These are phyloP conservation scores for Solenopsis fugax DNA, from an alignment of 1,140 invertebrate genomes.

Conservation along the genomic window DNA sequence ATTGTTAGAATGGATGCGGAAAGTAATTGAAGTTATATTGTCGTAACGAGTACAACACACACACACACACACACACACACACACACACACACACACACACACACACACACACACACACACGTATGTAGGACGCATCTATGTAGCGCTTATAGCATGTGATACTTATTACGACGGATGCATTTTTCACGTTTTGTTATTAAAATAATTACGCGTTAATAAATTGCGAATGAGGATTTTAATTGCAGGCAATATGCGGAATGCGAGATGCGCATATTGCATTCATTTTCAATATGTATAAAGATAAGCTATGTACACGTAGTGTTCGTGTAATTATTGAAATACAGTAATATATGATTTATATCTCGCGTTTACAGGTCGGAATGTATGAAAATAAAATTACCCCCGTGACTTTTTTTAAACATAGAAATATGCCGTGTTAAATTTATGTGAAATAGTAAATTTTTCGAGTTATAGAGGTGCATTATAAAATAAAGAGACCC, in stretches of 20 bases:
- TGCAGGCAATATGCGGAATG: slow-evolving; percentile 23
- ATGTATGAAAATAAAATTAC: slow-evolving; percentile 36
- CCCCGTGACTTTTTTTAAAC: slow-evolving; percentile 1
- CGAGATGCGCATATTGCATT: not conserved
- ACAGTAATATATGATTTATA: slow-evolving; percentile 23
- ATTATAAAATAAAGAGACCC: not conserved
- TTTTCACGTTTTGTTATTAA: slow-evolving; percentile 44
- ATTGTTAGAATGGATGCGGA: not conserved
- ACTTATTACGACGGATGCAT: slow-evolving; percentile 33
- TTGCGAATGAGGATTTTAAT: slow-evolving; percentile 49
- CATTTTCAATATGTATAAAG: slow-evolving; percentile 28
- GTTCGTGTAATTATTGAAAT: slow-evolving; percentile 37
- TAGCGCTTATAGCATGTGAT: not conserved
- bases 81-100: not conserved
- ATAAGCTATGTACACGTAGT: not conserved
- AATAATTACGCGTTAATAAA: slow-evolving; percentile 54
- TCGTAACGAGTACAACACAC: not conserved
- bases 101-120: not conserved
- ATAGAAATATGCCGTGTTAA: not conserved
- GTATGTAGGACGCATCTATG: not conserved
- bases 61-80: not conserved
- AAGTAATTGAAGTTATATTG: not conserved
- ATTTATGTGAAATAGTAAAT: not conserved
- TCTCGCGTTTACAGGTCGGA: not conserved
- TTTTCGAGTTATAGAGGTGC: not conserved